phyloP scores from a whole-genome alignment of 2,888 invertebrate species.

The Trilocha varians region DNA sequence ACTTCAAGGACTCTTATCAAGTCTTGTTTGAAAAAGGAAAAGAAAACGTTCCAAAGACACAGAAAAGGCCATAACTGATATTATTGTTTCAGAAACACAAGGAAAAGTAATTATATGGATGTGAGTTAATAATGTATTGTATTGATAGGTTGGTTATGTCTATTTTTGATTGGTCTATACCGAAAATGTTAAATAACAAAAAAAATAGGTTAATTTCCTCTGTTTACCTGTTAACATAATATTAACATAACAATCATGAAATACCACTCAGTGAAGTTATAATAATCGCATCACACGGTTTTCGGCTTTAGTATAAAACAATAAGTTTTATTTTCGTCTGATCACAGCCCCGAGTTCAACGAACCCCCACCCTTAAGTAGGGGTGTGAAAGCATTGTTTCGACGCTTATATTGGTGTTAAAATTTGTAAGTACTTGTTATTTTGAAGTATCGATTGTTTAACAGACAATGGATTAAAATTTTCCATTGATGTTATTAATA shows the following conservation, averaged over 20 bases:
- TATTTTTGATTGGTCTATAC: too few species aligned
- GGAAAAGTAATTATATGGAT: too few species aligned
- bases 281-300: too few species aligned
- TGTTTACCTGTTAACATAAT: neutral
- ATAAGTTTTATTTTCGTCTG: neutral
- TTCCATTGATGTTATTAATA: neutral
- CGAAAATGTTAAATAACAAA: slow-evolving; percentile 10
- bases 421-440: slow-evolving; percentile 17
- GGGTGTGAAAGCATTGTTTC: slow-evolving; percentile 46
- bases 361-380: slow-evolving; percentile 34
- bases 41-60: too few species aligned
- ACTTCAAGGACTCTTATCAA: too few species aligned
- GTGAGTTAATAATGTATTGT: too few species aligned
- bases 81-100: too few species aligned
- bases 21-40: too few species aligned
- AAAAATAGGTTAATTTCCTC: neutral
- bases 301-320: neutral
- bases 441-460: neutral
- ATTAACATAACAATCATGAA: neutral
- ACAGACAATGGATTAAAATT: neutral
- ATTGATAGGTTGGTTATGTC: too few species aligned
- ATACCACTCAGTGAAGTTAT: neutral
- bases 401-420: slow-evolving; percentile 36
- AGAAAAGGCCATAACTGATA: too few species aligned
- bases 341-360: slow-evolving; percentile 17